phyloP scores from a whole-genome alignment of 92 coral and sea anemone genomes.

The Umimayanthus kanabou region DNA sequence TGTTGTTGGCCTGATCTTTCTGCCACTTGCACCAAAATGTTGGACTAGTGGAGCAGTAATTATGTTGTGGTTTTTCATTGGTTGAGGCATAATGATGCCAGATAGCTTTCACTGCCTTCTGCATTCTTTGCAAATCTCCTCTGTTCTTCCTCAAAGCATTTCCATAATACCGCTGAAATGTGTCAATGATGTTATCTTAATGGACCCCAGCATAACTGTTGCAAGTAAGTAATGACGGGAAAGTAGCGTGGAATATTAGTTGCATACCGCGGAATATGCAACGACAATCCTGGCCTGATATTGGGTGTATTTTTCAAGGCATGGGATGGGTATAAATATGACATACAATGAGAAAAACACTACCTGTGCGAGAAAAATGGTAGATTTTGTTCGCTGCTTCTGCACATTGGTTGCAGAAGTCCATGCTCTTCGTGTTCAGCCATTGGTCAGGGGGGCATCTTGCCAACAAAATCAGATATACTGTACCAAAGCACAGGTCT shows the following conservation, averaged over 20 bases:
- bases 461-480: neutral
- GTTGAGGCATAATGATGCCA: constrained; percentile 50
- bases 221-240: too few relatives aligned
- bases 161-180: too few relatives aligned
- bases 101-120: constrained; percentile 47
- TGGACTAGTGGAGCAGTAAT: constrained; percentile 3
- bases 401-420: neutral
- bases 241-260: too few relatives aligned
- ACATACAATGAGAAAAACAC: neutral
- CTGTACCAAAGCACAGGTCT: neutral
- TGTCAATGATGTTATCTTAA: too few relatives aligned
- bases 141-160: too few relatives aligned
- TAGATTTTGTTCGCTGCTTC: neutral
- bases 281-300: too few relatives aligned
- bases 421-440: neutral
- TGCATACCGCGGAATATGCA: too few relatives aligned
- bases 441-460: constrained; percentile 27
- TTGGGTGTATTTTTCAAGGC: too few relatives aligned
- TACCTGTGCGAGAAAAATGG: neutral
- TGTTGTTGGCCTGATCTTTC: constrained; percentile 50
- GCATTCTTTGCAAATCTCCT: constrained; percentile 20
- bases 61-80: constrained; percentile 20
- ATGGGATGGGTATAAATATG: too few relatives aligned
- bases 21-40: constrained; percentile 47
- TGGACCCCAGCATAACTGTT: too few relatives aligned